Evolutionary conservation across 2,113 vertebrate species (phyloP).

Genomic region (Rhizomys pruinosus): DNA sequence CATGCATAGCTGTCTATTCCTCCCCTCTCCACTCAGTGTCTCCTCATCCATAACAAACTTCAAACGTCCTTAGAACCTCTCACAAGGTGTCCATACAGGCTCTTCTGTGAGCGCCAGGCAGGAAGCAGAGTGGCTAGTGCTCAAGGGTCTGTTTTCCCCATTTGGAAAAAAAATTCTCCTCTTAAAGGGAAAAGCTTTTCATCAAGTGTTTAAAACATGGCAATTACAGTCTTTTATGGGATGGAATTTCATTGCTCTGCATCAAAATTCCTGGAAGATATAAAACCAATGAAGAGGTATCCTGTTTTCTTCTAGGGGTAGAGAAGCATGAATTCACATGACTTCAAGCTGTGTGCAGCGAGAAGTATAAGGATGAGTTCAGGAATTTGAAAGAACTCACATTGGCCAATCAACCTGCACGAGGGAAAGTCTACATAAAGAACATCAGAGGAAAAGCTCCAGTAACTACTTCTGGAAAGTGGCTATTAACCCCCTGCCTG

Average conservation of each 20-base stretch:
- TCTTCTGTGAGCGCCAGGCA: not conserved
- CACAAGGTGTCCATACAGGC: not conserved
- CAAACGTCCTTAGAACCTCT: not conserved
- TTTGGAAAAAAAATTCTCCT: slow-evolving; percentile 13
- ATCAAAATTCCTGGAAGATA: slow-evolving; percentile 2
- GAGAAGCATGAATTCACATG: not conserved
- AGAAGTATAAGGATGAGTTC: not conserved
- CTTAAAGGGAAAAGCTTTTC: not conserved
- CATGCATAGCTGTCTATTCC: not conserved
- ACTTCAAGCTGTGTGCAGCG: not conserved
- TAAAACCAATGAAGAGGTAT: slow-evolving; percentile 5
- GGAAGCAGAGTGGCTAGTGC: not conserved
- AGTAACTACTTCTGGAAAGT: not conserved
- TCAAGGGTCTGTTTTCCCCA: slow-evolving; percentile 5
- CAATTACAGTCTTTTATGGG: not conserved
- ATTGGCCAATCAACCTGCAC: not conserved
- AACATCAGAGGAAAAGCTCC: not conserved
- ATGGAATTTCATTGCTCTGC: slow-evolving; percentile 49
- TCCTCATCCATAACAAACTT: not conserved
- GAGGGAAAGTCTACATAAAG: not conserved
- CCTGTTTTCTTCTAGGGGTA: not conserved
- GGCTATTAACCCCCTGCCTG: not conserved
- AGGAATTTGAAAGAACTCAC: not conserved
- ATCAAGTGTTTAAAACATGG: slow-evolving; percentile 9
- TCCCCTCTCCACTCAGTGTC: not conserved